These are phyloP conservation scores for Lobophora halterata DNA, from an alignment of 2,888 invertebrate genomes.

Conservation along the genomic window DNA sequence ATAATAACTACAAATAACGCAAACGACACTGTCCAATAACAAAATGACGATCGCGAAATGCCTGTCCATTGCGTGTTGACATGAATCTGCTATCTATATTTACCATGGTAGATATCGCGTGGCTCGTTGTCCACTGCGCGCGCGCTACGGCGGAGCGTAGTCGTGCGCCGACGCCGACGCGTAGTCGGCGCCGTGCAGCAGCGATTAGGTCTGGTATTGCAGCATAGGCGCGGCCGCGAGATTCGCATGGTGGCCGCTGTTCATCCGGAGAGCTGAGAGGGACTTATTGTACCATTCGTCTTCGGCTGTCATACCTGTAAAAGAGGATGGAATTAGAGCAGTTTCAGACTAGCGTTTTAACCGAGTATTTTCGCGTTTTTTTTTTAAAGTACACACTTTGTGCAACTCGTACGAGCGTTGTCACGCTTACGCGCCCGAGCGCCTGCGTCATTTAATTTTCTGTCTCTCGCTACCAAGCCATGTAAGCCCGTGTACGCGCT, in stretches of 20 bases:
- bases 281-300: conserved; percentile 99
- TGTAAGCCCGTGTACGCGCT: too few relatives aligned
- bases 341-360: too few relatives aligned
- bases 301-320: conserved; percentile 93
- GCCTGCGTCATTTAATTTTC: too few relatives aligned
- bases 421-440: too few relatives aligned
- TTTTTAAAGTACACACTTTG: too few relatives aligned
- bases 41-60: conserved; percentile 3
- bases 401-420: too few relatives aligned
- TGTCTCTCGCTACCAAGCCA: too few relatives aligned
- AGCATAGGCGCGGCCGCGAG: conserved; percentile 97
- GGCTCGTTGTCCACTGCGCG: conserved; percentile 20
- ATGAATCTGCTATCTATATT: background rate
- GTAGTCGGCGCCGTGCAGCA: conserved; percentile 79
- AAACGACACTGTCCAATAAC: too few relatives aligned
- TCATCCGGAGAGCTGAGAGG: conserved; percentile 97
- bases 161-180: conserved; percentile 75
- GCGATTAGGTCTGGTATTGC: conserved; percentile 97
- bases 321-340: too few relatives aligned
- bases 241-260: conserved; percentile 96
- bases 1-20: too few relatives aligned
- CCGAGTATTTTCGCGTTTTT: too few relatives aligned
- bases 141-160: conserved; percentile 66
- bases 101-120: conserved; percentile 14
- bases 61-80: conserved; percentile 9